Percentiles rank a stretch among this genome's conserved stretches.
These are phyloP conservation scores for Betta splendens DNA, from an alignment of 2,797 vertebrate genomes.

Conservation along the genomic window DNA sequence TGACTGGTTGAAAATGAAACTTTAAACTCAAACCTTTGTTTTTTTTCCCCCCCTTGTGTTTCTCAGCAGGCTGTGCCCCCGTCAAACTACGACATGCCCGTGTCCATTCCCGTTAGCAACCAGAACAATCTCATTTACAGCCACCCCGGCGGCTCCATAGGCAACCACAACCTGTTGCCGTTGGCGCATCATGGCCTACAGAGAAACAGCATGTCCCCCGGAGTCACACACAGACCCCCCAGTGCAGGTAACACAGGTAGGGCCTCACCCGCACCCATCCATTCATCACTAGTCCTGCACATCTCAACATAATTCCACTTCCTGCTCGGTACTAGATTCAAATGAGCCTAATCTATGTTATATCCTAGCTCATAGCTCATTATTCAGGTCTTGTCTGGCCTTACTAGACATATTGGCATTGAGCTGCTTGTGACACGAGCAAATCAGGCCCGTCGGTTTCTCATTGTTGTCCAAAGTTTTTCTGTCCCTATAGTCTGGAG, in stretches of 20 bases:
- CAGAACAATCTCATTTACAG: conserved; percentile 97
- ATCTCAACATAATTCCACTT: conserved; percentile 34
- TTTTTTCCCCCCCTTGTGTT: too few species aligned
- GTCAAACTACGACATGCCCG: conserved; percentile 98
- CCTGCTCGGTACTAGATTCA: conserved; percentile 37
- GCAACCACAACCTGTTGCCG: conserved; percentile 97
- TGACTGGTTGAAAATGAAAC: conserved; percentile 24
- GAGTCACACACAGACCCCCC: conserved; percentile 97
- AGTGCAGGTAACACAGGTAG: conserved; percentile 91
- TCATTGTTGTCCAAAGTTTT: conserved; percentile 79
- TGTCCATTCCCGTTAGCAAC: conserved; percentile 98
- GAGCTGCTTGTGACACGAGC: conserved; percentile 67
- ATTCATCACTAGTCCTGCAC: conserved; percentile 19
- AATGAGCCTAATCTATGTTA: conserved; percentile 37
- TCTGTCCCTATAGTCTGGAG: conserved; percentile 70
- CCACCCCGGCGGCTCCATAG: conserved; percentile 92
- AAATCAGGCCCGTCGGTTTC: conserved; percentile 70
- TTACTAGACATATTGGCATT: conserved; percentile 44
- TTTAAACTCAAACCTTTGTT: conserved; percentile 6
- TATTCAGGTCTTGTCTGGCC: conserved; percentile 55
- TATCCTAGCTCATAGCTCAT: conserved; percentile 27
- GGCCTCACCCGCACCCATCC: conserved; percentile 35
- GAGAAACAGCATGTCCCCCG: conserved; percentile 99
- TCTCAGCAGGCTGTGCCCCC: conserved; percentile 91
- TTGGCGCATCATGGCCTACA: conserved; percentile 96